Base-by-base conservation (phyloP, 2,888 invertebrate genomes). In the Helleia helle region DNA sequence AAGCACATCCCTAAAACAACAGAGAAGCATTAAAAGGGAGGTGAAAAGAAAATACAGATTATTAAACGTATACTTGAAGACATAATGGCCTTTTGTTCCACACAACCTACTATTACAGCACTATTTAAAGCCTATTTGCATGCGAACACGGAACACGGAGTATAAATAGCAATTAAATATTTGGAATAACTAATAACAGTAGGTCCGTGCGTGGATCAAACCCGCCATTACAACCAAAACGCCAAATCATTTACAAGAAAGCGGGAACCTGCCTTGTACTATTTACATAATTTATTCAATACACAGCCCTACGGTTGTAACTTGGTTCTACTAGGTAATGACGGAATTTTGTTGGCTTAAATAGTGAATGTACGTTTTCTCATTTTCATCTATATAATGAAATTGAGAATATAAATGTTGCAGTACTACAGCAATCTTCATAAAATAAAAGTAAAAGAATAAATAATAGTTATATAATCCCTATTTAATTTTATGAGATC, bases 251-350 rank as follows among this genome's bases (percentile, higher is more conserved):
- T 80, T 80, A 77, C 75, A 71, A 77, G 74, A 75, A 79, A 83
- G 76, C 77, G 71, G 77, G 72, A 74, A 67, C 71, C 72, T 71
- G 65, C 73, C 72, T 71, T 60, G 61, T 58, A 65, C 52, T 72
- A 83, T 83, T 80, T 80, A 77, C 81, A 81, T 83, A 83, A 81
- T 81, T 81, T 83, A 81, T 81, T 73, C 81, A 64, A 49, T 47
- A 51, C 54, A 54, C 50, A 46, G 37, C 40, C 36, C 41, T 24
- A 39, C 11, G 28, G 45, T 44, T 52, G 51, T 50, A 66, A 46
- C 68, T 69, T 47, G 39, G 31, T n/a, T 12, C 38, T 17, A 15
- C 5, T n/a, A n/a, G n/a, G n/a, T n/a, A n/a, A n/a, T n/a, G n/a
- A n/a, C n/a, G n/a, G n/a, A n/a, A n/a, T n/a, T n/a, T n/a, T n/a